Base-by-base conservation (phyloP, 2,113 vertebrate genomes). In the Desmodus rotundus region DNA sequence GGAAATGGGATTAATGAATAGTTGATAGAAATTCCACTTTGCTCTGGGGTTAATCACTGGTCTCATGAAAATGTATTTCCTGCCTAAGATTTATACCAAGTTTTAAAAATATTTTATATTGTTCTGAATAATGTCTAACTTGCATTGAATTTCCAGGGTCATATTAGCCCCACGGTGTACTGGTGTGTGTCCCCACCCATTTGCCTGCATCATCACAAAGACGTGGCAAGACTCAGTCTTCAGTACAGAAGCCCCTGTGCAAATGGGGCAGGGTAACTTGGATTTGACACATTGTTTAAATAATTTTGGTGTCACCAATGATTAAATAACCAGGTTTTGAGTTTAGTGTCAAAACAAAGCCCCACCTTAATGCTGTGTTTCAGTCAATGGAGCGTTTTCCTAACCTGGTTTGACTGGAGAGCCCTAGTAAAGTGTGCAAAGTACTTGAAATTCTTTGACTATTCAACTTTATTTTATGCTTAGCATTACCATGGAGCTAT, bases 1-100 rank as follows among this genome's bases (percentile, higher is more conserved):
- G 86, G 94, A 97, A 96, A 94, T 81, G n/a, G 93, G 87, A 97
- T 98, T 97, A 97, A 97, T 97, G 93, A 97, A 97, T 87, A 95
- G 96, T 93, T 94, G 93, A 87, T 92, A 95, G 84, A 97, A 96
- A 94, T 97, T 95, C 80, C 70, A 91, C 94, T 96, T 96, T 96
- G 95, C 93, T 96, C 63, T 74, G 93, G 89, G 82, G 96, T 84
- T 98, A 98, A 98, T 97, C 97, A 97, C 86, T 84, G 68, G 70
- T 93, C 96, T 96, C 94, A 96, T 96, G 91, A 96, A 98, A 97
- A 97, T 97, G 61, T 97, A 96, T 97, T 96, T 97, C 84, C 87
- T 52, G 74, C 74, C 58, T 94, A 96, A 95, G 83, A 96, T 96
- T 94, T 97, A 95, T 77, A 97, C 54, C 45, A n/a, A 61, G 72